Evolutionary conservation across 2,113 vertebrate species (phyloP).

Genomic region (Osmerus mordax): DNA sequence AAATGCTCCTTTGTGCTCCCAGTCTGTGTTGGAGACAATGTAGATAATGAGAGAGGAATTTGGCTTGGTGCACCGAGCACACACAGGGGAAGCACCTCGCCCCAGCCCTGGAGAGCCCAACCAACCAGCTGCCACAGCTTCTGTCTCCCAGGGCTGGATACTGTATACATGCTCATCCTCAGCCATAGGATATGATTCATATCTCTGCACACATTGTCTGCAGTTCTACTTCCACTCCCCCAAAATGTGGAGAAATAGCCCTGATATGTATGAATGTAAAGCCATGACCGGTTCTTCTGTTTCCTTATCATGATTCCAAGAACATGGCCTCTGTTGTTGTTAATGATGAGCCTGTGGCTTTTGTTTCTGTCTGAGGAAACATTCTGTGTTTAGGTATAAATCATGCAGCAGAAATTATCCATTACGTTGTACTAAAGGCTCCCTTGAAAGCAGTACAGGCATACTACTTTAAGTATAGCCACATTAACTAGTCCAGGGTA

Average conservation of each 20-base stretch:
- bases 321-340: too few relatives aligned
- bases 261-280: slow-evolving; percentile 3
- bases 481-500: too few relatives aligned
- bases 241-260: slow-evolving; percentile 4
- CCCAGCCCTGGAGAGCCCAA: slow-evolving; percentile 38
- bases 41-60: slow-evolving; percentile 63
- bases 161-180: slow-evolving; percentile 30
- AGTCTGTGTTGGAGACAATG: slow-evolving; percentile 48
- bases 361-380: too few relatives aligned
- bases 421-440: too few relatives aligned
- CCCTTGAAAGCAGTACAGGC: too few relatives aligned
- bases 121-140: slow-evolving; percentile 56
- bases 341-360: too few relatives aligned
- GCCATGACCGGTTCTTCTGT: neutral
- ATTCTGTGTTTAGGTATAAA: too few relatives aligned
- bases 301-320: too few relatives aligned
- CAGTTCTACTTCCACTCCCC: neutral
- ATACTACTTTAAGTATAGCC: too few relatives aligned
- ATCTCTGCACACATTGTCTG: slow-evolving; percentile 28
- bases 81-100: slow-evolving; percentile 45
- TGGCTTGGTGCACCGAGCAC: slow-evolving; percentile 18
- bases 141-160: slow-evolving; percentile 37
- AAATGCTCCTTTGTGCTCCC: slow-evolving; percentile 55
- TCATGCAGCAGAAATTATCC: too few relatives aligned
- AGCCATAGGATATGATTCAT: slow-evolving; percentile 35